Evolutionary conservation across 2,888 invertebrate species (phyloP), one percentile per base, ranked within the genome.

Genomic region (Thereva unica): DNA sequence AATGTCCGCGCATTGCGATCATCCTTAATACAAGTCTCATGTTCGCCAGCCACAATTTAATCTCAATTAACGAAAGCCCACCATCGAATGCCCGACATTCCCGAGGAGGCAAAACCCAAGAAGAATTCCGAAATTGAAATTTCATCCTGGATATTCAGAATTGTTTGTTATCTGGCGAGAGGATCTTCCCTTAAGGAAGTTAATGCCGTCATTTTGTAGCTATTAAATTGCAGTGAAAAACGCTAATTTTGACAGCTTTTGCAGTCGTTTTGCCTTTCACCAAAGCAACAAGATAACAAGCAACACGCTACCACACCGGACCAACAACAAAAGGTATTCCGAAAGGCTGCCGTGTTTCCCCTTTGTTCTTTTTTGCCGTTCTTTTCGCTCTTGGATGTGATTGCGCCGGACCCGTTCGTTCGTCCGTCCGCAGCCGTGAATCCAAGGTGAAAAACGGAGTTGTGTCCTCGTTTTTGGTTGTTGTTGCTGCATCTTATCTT

Each of bases 381-480:
- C 40, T 12, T 49, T 45, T 59, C 49, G 38, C 12, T 34, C 41
- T 41, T 47, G 45, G 38, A 10, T 6, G 37, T 50, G 41, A 59
- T 59, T 38, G 41, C 50, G 37, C 7, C 50, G 49, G 55, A 50
- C 12, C 61, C 23, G 23, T 23, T 2, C 23, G 23, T 23, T 2
- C 23, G 23, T 23, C 23, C 23, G 23, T 23, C 2, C 23, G 23
- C 23, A 23, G 23, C 2, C 23, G 23, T 49, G 61, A 61, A 40
- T 40, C 50, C 42, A 42, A 9, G 53, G 44, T 47, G 34, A 7
- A 49, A 40, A 50, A 41, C 50, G 40, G 23, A 61, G 50, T 59
- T 49, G 23, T 23, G 61, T 61, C 61, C 61, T 41, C 61, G 41
- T 61, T 61, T 23, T 12, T 23, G 23, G 34, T n/a, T 8, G 50